Evolutionary conservation across 1,140 invertebrate genomes (phyloP), one percentile per base, ranked within the genome.

Genomic region (Temnothorax nylanderi): DNA sequence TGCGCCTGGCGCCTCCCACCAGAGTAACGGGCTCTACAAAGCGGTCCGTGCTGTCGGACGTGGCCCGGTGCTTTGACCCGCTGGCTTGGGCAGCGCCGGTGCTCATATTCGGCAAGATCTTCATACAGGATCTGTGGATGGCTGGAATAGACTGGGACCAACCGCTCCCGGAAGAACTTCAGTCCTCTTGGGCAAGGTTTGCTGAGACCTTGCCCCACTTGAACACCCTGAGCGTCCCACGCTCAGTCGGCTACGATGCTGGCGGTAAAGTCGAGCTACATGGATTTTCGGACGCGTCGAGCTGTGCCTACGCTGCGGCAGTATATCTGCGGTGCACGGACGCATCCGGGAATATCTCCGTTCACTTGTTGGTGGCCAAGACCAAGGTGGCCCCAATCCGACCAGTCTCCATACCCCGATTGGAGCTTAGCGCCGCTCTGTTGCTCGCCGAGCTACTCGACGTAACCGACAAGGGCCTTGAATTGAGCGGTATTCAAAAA

Each of bases 121-220:
- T 62, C 0, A 4, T 62, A 0, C 60, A 62, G 2, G 10, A 62
- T 6, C 26, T 62, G 1, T 62, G 32, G 60, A 16, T 34, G 26
- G 1, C 11, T 1, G 10, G 32, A 1, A 13, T 34, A 0, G 0
- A 0, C 0, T 62, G 32, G 32, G 60, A 62, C 13, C 26, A 62
- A 1, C 0, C 26, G 0, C 26, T 62, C 0, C 26, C 58, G 1
- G 7, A 6, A 0, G 5, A 10, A 0, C 21, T 32, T 0, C 2
- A 1, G 0, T 1, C 11, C 3, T 0, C 3, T 1, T 62, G 58
- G 58, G 0, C 5, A 1, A 62, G 0, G 0, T 34, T 62, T 4
- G 26, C 26, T 11, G 11, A 13, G 3, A 1, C 58, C 0, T 16
- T 62, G 3, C 58, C 26, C 0, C 11, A 16, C 2, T 6, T 34